These are phyloP conservation scores for Mastigias papua DNA, from an alignment of 30 jellyfish, hydroid and myxozoan species.

Conservation along the genomic window DNA sequence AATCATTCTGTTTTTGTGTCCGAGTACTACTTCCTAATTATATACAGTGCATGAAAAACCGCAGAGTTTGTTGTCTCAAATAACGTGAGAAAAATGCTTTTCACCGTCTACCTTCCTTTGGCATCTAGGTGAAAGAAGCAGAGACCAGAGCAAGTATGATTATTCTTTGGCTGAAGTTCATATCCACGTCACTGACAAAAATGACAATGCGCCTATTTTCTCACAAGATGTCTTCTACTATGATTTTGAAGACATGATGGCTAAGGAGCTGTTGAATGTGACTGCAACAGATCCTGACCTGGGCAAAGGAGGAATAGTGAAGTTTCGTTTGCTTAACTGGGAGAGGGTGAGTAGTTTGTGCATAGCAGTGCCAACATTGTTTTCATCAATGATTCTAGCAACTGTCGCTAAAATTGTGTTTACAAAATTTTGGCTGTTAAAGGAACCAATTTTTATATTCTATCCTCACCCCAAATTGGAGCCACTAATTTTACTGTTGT, in stretches of 20 bases:
- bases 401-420: neutral
- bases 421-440: neutral
- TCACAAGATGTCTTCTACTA: slow-evolving; percentile 18
- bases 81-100: too few relatives aligned
- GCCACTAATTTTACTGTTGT: neutral
- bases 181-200: slow-evolving; percentile 75
- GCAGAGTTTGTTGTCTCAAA: too few relatives aligned
- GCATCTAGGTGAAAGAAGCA: too few relatives aligned
- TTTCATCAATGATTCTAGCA: neutral
- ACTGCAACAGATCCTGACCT: slow-evolving; percentile 37
- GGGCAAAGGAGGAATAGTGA: slow-evolving; percentile 36
- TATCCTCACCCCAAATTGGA: neutral
- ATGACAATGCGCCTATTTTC: slow-evolving; percentile 87
- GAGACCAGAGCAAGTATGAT: slow-evolving; percentile 53
- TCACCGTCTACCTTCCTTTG: too few relatives aligned
- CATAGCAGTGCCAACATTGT: neutral
- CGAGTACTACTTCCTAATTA: too few relatives aligned
- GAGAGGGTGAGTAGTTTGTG: slow-evolving; percentile 38
- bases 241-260: slow-evolving; percentile 11
- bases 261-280: slow-evolving; percentile 14
- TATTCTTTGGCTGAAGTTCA: slow-evolving; percentile 47
- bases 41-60: too few relatives aligned
- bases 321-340: slow-evolving; percentile 14
- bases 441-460: neutral
- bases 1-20: too few relatives aligned